A percentile compares a stretch with the other conserved stretches of the same genome.
Conservation (phyloP, 2,888 invertebrate genomes). For the Chloromyia formosa region DNA sequence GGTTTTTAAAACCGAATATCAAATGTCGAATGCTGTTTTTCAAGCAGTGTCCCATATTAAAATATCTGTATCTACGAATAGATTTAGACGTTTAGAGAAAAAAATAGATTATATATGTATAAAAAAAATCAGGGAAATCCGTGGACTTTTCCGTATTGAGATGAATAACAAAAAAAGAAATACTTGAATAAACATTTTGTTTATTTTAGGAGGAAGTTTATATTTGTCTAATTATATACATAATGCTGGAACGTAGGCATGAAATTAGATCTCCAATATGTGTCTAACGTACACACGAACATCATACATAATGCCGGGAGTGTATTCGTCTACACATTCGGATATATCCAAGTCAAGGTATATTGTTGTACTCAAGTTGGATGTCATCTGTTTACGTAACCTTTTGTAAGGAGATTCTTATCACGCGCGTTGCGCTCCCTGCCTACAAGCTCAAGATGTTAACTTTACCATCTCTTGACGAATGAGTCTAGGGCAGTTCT, state of each 20-base stretch:
- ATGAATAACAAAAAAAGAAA: conserved; percentile 3
- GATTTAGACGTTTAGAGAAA: too few species aligned
- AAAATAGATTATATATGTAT: not conserved
- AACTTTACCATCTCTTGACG: not conserved
- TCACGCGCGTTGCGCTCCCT: conserved; percentile 11
- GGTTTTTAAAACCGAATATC: too few species aligned
- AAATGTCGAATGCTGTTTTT: too few species aligned
- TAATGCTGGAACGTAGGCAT: not conserved
- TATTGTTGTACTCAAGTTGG: not conserved
- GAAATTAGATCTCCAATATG: conserved; percentile 17
- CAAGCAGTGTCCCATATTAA: too few species aligned
- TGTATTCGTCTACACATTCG: not conserved
- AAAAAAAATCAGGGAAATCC: conserved; percentile 5
- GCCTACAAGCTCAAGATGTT: conserved; percentile 1
- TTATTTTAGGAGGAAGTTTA: conserved; percentile 49
- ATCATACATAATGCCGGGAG: not conserved
- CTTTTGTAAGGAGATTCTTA: conserved; percentile 44
- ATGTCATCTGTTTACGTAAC: conserved; percentile 45
- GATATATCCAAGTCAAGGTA: not conserved
- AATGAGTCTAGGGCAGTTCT: conserved; percentile 1
- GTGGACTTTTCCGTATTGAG: not conserved
- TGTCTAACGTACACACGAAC: not conserved
- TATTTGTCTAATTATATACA: conserved; percentile 48
- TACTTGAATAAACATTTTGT: conserved; percentile 39
- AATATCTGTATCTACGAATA: too few species aligned